Base-by-base conservation (phyloP, 2,113 vertebrate species). In the Melanostigma gelatinosum region DNA sequence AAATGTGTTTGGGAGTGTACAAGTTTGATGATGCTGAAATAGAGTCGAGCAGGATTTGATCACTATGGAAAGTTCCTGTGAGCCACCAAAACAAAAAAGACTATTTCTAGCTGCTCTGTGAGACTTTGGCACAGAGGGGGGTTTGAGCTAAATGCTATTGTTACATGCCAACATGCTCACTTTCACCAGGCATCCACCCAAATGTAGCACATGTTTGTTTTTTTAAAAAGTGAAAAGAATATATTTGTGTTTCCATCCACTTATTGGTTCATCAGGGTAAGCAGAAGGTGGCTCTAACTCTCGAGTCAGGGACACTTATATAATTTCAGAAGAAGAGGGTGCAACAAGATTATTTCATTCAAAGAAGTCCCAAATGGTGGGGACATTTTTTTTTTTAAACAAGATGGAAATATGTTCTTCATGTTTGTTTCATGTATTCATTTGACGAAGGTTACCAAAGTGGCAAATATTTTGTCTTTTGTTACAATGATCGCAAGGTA, bases 21-120 rank as follows among this genome's bases (percentile, higher is more conserved):
- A 29, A 18, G 15, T 62, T 73, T 61, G 40, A 80, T 27, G n/a
- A 68, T 63, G 24, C 9, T 48, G 12, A 57, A 72, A 71, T 71
- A 75, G 70, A 50, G 60, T 6, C 10, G 38, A 72, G 24, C 8
- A 13, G 0, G 34, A 40, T 63, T 69, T 58, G 34, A 64, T 44
- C 24, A 40, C 22, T 29, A 12, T 32, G 67, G 48, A 83, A 69
- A 42, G 40, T 48, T 63, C 65, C 67, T 34, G 40, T 58, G 24
- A 74, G 38, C 54, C 44, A 38, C 44, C 44, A 55, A 8, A 57
- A 65, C 20, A 65, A 72, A 22, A 22, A 60, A 58, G 15, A 20
- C 10, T 20, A 3, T 32, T 29, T 36, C 8, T 0, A 24, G 20
- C 63, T 34, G 8, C 46, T 61, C 40, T 71, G 4, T 55, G 55